Evolutionary conservation across 92 coral and sea anemone genomes (phyloP), one percentile per base, ranked within the genome.

Genomic region (Bergia puertoricense): DNA sequence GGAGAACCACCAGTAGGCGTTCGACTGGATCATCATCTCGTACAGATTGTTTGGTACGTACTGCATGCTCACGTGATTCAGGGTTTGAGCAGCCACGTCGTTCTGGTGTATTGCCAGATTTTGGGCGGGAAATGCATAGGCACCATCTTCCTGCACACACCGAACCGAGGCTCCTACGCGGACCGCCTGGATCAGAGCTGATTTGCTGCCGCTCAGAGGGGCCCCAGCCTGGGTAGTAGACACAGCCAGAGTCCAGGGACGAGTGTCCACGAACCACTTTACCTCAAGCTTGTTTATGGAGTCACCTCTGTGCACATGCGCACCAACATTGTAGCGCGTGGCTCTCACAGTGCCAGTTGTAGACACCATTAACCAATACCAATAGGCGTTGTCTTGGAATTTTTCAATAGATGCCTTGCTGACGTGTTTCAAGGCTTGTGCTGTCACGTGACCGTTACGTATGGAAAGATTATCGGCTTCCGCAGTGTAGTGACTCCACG

Each of bases 1-100:
- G 71, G 93, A 90, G 86, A 95, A 95, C 98, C 98, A 95, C 98
- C 98, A 95, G 39, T 94, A 93, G 40, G 95, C 91, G n/a, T 85
- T 94, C 36, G 95, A 80, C 81, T 85, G 91, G 65, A 94, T 93
- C 90, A 44, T 81, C 90, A 85, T 81, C 79, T 94, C 96, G 50
- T 90, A 84, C 73, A 39, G 73, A 66, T 80, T 86, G 69, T 78
- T 82, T 65, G 93, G 84, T 45, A 87, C 92, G 18, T 82, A 2
- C 43, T 41, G 77, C 96, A 89, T 93, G 93, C 98, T 94, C 89
- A 93, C 98, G 22, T 50, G 71, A 74, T 91, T 94, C 43, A 93
- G 36, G 45, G 96, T 88, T 82, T 93, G 94, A 2, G 96, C 98
- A 65, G 91, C 94, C 54, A 95, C 94, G 20, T 93, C 89, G 20